Evolutionary conservation across 2,113 vertebrate species (phyloP), one percentile per base, ranked within the genome.

Genomic region (Neolamprologus hecqui): DNA sequence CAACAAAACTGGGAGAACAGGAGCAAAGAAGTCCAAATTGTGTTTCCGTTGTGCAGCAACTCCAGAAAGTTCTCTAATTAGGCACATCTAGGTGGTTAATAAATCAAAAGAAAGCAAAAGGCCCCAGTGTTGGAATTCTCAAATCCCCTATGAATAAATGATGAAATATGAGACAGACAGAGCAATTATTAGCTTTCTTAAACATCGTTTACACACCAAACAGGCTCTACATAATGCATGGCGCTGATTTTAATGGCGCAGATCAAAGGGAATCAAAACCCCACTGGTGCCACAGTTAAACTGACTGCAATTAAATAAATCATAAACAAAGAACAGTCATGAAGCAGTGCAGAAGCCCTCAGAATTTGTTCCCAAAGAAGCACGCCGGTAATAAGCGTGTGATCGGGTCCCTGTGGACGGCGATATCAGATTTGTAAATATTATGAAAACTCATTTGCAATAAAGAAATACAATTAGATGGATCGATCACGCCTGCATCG

Each of bases 121-220:
- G 15, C 19, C 35, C 63, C 68, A 11, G 11, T 73, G 86, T 85
- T 86, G 73, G 81, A 90, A 83, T 83, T 83, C 84, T 92, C 89
- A 83, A 33, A 86, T 87, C 85, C 89, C 23, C 17, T 7, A 89
- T 95, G 86, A 95, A 95, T 93, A 94, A 95, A 91, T 90, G 65
- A 95, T 93, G 91, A 95, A 92, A 89, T 89, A 54, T 82, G 91
- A 94, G 90, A 93, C 87, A 92, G 94, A 94, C 92, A 89, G 90
- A 89, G 90, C 87, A 94, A 95, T 93, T 90, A 94, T 94, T 94
- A 91, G 84, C 86, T 94, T 94, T 93, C 91, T 94, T 94, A 94
- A 95, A 94, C 89, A 90, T 92, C 80, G 87, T 92, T 95, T 94
- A 94, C 84, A 77, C 88, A 86, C 88, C 89, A 94, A 93, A 93